phyloP scores from a whole-genome alignment of 2,888 invertebrate genomes.

The Incurvaria masculella region DNA sequence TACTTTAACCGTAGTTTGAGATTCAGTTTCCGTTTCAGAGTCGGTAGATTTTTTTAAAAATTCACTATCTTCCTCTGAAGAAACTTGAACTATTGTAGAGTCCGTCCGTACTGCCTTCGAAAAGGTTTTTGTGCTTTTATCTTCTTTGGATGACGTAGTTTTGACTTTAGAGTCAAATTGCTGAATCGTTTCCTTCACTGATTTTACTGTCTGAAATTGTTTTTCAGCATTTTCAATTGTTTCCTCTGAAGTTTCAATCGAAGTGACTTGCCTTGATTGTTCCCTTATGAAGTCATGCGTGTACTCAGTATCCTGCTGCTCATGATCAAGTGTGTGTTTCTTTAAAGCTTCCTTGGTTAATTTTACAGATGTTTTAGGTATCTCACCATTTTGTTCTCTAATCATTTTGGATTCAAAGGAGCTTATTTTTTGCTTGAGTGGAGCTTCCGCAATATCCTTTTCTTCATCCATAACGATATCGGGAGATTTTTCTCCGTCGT shows the following conservation, averaged over 20 bases:
- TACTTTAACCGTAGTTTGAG: constrained; percentile 45
- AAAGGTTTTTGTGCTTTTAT: constrained; percentile 31
- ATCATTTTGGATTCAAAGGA: constrained; percentile 49
- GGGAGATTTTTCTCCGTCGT: constrained; percentile 44
- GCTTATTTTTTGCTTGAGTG: constrained; percentile 42
- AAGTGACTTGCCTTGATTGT: constrained; percentile 44
- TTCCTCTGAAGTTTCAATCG: constrained; percentile 27
- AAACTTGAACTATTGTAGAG: constrained; percentile 50
- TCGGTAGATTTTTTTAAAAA: constrained; percentile 52
- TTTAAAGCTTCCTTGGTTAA: constrained; percentile 51
- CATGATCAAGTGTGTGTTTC: constrained; percentile 48
- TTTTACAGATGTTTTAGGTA: constrained; percentile 40
- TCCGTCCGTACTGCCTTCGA: constrained; percentile 47
- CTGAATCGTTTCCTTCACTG: constrained; percentile 48
- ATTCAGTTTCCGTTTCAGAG: constrained; percentile 54
- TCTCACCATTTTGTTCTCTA: constrained; percentile 39
- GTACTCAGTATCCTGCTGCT: constrained; percentile 48
- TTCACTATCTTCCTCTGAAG: constrained; percentile 52
- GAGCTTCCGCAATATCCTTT: constrained; percentile 49
- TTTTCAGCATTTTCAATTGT: constrained; percentile 32
- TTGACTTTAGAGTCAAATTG: constrained; percentile 44
- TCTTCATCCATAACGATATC: constrained; percentile 41
- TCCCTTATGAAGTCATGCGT: constrained; percentile 52
- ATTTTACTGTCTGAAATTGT: constrained; percentile 34
- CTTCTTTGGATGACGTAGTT: constrained; percentile 23